Evolutionary conservation across 2,113 vertebrate species (phyloP).

Genomic region (Rousettus leschenaultii): DNA sequence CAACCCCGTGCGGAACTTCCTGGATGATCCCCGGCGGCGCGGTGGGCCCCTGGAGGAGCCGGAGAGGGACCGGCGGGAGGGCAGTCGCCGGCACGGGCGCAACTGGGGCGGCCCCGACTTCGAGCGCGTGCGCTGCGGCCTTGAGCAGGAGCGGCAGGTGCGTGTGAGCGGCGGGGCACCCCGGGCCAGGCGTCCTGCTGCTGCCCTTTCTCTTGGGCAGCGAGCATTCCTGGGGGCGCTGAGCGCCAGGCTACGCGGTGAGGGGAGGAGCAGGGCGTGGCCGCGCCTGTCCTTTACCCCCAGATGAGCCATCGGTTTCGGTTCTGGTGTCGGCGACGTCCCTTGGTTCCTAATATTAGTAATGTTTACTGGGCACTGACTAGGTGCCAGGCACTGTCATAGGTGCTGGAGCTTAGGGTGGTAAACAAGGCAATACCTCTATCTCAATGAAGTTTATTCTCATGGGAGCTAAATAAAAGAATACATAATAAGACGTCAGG

Average conservation of each 20-base stretch:
- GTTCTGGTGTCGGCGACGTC: fast-evolving
- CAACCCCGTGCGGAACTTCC: constrained; percentile 89
- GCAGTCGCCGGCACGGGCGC: constrained; percentile 90
- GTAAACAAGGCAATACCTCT: neutral
- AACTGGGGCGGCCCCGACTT: constrained; percentile 97
- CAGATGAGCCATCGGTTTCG: too few relatives aligned
- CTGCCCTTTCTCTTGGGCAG: fast-evolving
- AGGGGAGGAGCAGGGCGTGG: fast-evolving
- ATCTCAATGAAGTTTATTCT: neutral
- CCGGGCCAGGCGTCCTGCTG: fast-evolving
- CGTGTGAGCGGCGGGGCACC: neutral
- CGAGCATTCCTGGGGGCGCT: fast-evolving
- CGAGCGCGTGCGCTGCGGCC: constrained; percentile 88
- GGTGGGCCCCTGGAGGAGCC: constrained; percentile 80
- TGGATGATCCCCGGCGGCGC: constrained; percentile 91
- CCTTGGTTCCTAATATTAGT: fast-evolving
- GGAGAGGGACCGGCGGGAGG: constrained; percentile 87
- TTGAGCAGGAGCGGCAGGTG: constrained; percentile 89
- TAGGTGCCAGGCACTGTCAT: neutral
- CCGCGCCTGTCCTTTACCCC: neutral
- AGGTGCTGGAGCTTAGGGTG: neutral
- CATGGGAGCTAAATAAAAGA: fast-evolving
- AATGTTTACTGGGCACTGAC: neutral
- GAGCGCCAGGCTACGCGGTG: fast-evolving
- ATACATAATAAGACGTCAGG: too few relatives aligned